Evolutionary conservation across 2,113 vertebrate genomes (phyloP), one percentile per base, ranked within the genome.

Genomic region (Petroica traversi): DNA sequence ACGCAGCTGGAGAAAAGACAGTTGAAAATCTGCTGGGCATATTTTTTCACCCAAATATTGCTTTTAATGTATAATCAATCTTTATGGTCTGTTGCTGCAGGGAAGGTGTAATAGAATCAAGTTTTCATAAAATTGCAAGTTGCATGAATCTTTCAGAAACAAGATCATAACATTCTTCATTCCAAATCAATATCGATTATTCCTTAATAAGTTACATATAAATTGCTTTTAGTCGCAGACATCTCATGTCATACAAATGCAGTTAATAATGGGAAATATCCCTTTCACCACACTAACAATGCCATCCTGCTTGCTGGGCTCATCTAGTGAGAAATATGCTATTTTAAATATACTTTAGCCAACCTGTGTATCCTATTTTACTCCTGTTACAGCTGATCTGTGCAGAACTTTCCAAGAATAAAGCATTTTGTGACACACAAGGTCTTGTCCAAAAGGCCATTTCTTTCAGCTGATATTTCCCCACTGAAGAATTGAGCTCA

Each of bases 41-140:
- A 43, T 43, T 92, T 75, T 83, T 90, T 62, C 76, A 73, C 55
- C 68, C 72, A 90, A 95, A 96, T 62, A 73, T 55, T 92, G 31
- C 52, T 91, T 95, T 92, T 83, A 96, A 96, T 40, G 92, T 80
- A 58, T 92, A 92, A 97, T 97, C 95, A 93, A 95, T 96, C 95
- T 92, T 95, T 90, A 93, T 40, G 69, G 76, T 52, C 73, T 88
- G 62, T 92, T 87, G 93, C 96, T 91, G 83, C 15, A 63, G 94
- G 94, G 95, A 93, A 97, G 85, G 63, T 83, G 73, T 61, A 94
- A 92, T 52, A 85, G 94, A 93, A 97, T 92, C 61, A 76, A 94
- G 93, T 74, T 95, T 93, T 95, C 84, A 87, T 92, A 88, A 61
- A 59, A 95, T 3, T 57, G 52, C 76, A 62, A 85, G 48, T 95